phyloP scores from a whole-genome alignment of 2,797 vertebrate genomes.

The Meda fulgida region DNA sequence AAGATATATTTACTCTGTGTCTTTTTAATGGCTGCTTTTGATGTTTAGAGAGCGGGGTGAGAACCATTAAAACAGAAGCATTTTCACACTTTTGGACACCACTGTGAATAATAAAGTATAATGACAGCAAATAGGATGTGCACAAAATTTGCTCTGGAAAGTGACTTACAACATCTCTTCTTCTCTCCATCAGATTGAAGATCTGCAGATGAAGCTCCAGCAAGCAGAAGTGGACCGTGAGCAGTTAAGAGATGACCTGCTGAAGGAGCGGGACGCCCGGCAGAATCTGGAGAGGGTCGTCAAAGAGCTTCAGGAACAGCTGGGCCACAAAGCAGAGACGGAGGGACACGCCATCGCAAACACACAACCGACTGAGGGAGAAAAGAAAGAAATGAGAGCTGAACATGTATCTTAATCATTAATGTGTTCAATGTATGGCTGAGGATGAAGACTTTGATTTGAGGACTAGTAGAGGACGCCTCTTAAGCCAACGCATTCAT shows the following conservation, averaged over 20 bases:
- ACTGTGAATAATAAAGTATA: background rate
- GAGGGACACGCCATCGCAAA: constrained; percentile 6
- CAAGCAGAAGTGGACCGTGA: constrained; percentile 91
- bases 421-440: background rate
- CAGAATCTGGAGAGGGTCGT: constrained; percentile 92
- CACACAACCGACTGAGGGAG: background rate
- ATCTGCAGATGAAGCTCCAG: constrained; percentile 91
- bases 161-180: background rate
- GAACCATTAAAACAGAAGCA: background rate
- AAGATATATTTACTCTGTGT: background rate
- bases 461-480: background rate
- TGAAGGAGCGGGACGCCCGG: constrained; percentile 89
- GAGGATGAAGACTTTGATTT: constrained; percentile 33
- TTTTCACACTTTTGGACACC: background rate
- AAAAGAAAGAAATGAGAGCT: constrained; percentile 31
- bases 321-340: constrained; percentile 75
- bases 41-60: background rate
- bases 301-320: constrained; percentile 91
- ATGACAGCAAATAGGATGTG: background rate
- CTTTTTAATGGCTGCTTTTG: background rate
- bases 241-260: constrained; percentile 90
- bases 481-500: constrained; percentile 14
- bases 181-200: constrained; percentile 83
- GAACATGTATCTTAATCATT: constrained; percentile 27
- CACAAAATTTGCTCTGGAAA: background rate